phyloP scores from a whole-genome alignment of 2,797 vertebrate genomes.

The Lagodon rhomboides region DNA sequence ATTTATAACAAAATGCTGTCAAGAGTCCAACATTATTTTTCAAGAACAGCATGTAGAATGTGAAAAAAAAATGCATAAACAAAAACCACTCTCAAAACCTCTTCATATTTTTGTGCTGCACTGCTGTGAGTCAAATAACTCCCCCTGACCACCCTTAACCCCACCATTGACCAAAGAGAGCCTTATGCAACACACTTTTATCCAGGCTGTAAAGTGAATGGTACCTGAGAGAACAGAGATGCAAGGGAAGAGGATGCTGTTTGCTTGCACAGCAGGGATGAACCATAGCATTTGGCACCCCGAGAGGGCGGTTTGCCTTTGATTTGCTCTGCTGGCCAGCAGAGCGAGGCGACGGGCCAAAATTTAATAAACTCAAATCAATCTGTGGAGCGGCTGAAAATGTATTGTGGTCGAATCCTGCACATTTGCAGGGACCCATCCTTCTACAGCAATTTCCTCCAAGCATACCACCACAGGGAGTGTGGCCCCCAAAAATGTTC shows the following conservation, averaged over 20 bases:
- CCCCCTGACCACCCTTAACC: background rate
- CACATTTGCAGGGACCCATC: constrained; percentile 47
- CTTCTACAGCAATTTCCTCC: constrained; percentile 24
- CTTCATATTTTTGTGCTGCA: constrained; percentile 16
- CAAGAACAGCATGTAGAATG: background rate
- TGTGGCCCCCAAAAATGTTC: constrained; percentile 33
- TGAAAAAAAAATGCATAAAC: background rate
- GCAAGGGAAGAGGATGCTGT: constrained; percentile 41
- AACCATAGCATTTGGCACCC: constrained; percentile 41
- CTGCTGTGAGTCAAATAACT: constrained; percentile 28
- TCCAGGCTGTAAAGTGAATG: constrained; percentile 47
- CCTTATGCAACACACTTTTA: constrained; percentile 43
- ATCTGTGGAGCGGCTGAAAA: constrained; percentile 55
- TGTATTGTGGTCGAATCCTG: constrained; percentile 44
- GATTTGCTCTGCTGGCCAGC: constrained; percentile 62
- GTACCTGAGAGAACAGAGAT: constrained; percentile 50
- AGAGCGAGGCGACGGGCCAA: constrained; percentile 50
- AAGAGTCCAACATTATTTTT: background rate
- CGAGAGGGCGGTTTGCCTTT: constrained; percentile 44
- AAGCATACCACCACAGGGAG: constrained; percentile 38
- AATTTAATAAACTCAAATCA: constrained; percentile 67
- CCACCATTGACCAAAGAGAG: constrained; percentile 28
- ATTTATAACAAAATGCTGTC: background rate
- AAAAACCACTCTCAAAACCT: constrained; percentile 7
- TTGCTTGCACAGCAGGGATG: constrained; percentile 52